Conservation (phyloP, 2,888 invertebrate species). For the Rhabditoides inermis region DNA sequence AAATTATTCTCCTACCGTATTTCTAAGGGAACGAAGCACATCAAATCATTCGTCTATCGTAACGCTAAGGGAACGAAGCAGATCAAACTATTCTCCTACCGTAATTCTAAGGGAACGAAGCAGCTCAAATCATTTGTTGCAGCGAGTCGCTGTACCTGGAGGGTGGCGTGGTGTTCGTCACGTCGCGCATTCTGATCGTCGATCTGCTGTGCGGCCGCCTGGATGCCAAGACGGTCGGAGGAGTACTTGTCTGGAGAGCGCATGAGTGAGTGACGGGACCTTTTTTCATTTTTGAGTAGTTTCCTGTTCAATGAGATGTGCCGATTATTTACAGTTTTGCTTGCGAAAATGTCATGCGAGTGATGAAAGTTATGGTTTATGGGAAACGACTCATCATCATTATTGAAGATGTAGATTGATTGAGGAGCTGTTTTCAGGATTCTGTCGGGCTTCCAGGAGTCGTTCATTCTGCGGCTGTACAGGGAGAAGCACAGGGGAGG, state of each 20-base stretch:
- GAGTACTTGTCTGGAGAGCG: constrained; percentile 80
- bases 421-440: constrained; percentile 41
- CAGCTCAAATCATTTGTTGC: too few relatives aligned
- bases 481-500: constrained; percentile 69
- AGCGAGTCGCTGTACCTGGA: constrained; percentile 67
- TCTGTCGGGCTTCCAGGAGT: constrained; percentile 44
- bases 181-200: constrained; percentile 85
- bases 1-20: too few relatives aligned
- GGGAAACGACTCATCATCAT: too few relatives aligned
- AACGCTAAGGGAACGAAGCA: neutral
- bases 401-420: too few relatives aligned
- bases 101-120: too few relatives aligned
- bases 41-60: too few relatives aligned
- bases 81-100: too few relatives aligned
- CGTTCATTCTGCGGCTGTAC: constrained; percentile 63
- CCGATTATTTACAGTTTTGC: neutral
- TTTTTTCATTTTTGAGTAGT: too few relatives aligned
- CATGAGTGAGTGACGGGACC: constrained; percentile 62
- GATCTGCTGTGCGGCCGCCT: constrained; percentile 84
- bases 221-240: constrained; percentile 78
- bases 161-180: constrained; percentile 87
- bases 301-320: too few relatives aligned
- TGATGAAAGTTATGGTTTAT: too few relatives aligned
- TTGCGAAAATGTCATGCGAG: neutral
- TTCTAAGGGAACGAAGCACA: too few relatives aligned